A percentile compares a stretch with the other conserved stretches of the same genome.
Conservation (phyloP, 2,888 invertebrate species). For the Xestobium rufovillosum region DNA sequence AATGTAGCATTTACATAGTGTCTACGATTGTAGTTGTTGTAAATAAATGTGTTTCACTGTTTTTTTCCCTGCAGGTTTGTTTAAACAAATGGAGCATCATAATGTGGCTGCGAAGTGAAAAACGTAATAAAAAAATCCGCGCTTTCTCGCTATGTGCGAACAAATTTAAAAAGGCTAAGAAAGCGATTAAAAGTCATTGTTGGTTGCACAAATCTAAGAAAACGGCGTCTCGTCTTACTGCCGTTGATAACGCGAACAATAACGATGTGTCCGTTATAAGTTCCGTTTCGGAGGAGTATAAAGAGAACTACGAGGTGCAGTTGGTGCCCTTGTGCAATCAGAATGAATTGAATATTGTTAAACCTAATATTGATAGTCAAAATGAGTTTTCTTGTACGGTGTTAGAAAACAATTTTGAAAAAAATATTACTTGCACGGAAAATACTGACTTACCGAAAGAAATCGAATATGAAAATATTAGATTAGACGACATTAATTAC, state of each 20-base stretch:
- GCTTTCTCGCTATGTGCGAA: conserved; percentile 33
- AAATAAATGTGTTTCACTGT: too few species aligned
- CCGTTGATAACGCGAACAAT: conserved; percentile 4
- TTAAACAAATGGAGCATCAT: conserved; percentile 31
- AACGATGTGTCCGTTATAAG: too few species aligned
- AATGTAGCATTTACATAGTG: too few species aligned
- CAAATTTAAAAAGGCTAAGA: conserved; percentile 29
- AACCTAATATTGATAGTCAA: too few species aligned
- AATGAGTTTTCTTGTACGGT: background rate
- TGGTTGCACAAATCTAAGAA: conserved; percentile 31
- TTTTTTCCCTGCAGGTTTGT: conserved; percentile 5
- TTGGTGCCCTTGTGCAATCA: conserved; percentile 35
- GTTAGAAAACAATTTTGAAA: background rate
- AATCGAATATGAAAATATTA: conserved; percentile 39
- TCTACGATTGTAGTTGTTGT: too few species aligned
- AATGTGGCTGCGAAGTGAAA: conserved; percentile 64
- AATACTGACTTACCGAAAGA: conserved; percentile 32
- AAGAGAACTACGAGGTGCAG: conserved; percentile 39
- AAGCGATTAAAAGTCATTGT: conserved; percentile 26
- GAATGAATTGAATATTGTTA: too few species aligned
- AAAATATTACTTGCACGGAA: conserved; percentile 11
- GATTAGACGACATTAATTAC: conserved; percentile 31
- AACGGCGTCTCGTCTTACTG: conserved; percentile 16
- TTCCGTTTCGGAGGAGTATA: conserved; percentile 36
- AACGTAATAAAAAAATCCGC: conserved; percentile 51